These are phyloP conservation scores for Echinops telfairi DNA, from an alignment of 2,113 vertebrate genomes.

Conservation along the genomic window DNA sequence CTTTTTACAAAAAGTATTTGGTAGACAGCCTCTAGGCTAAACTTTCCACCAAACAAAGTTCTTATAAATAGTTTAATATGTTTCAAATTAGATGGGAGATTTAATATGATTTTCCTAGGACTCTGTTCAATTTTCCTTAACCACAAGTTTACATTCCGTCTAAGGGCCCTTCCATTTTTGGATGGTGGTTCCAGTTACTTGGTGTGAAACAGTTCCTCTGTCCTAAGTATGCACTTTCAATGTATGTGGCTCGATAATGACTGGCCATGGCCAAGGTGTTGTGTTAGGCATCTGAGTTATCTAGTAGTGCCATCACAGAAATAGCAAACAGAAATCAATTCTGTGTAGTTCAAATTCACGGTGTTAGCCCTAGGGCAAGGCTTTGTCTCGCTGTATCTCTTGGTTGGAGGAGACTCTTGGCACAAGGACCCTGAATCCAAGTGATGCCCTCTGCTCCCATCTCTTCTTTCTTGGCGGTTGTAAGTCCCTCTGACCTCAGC, in stretches of 20 bases:
- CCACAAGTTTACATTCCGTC: constrained; percentile 50
- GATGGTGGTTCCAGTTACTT: constrained; percentile 25
- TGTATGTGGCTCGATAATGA: not conserved
- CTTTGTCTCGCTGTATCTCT: too few species aligned
- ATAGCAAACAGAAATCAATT: too few species aligned
- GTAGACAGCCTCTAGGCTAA: not conserved
- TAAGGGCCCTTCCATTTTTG: constrained; percentile 44
- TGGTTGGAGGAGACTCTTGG: too few species aligned
- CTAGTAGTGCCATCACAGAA: too few species aligned
- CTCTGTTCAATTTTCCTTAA: constrained; percentile 63
- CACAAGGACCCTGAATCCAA: too few species aligned
- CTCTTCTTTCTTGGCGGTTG: too few species aligned
- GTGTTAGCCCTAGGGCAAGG: too few species aligned
- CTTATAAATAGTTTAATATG: constrained; percentile 36
- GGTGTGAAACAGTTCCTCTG: constrained; percentile 30
- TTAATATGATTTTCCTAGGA: constrained; percentile 58
- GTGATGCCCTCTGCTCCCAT: too few species aligned
- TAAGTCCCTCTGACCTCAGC: too few species aligned
- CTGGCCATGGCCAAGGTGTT: not conserved
- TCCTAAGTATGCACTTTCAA: not conserved
- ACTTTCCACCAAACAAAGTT: not conserved
- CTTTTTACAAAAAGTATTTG: constrained; percentile 48
- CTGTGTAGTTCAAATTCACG: too few species aligned
- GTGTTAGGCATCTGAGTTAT: not conserved
- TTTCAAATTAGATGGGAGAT: constrained; percentile 53